Evolutionary conservation across 37 sponge, comb jelly and placozoan genomes (phyloP).

Genomic region (Eunapius fragilis): DNA sequence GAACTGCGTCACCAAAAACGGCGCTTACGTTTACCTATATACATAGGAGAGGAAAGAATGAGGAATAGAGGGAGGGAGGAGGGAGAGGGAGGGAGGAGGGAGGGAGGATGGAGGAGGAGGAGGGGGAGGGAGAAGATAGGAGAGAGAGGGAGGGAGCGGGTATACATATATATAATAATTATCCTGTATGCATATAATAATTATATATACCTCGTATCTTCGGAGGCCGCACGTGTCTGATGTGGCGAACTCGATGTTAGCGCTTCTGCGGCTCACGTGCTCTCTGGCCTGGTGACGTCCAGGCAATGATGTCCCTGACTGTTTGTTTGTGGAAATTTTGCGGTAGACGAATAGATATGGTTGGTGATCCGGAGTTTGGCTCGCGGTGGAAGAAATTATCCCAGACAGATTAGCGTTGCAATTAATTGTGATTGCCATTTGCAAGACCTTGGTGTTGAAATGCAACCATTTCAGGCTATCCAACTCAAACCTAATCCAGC

Average conservation of each 20-base stretch:
- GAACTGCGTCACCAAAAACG: neutral
- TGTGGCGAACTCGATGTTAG: neutral
- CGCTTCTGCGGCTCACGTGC: neutral
- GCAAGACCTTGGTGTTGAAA: neutral
- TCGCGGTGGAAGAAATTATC: neutral
- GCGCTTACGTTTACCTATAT: neutral
- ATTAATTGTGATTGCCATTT: neutral
- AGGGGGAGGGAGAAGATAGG: too few species aligned
- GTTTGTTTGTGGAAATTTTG: neutral
- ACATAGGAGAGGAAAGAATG: too few species aligned
- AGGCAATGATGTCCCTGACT: neutral
- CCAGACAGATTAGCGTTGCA: neutral
- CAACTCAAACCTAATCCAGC: neutral
- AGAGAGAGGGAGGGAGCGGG: too few species aligned
- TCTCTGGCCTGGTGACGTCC: neutral
- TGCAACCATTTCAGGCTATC: neutral
- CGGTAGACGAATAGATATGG: neutral
- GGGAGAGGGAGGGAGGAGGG: too few species aligned
- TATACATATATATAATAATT: too few species aligned
- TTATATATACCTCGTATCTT: neutral
- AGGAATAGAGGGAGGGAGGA: too few species aligned
- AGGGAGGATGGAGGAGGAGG: too few species aligned
- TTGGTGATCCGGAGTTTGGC: neutral
- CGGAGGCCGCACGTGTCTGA: neutral
- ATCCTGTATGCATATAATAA: too few species aligned